Percentiles rank a stretch among this genome's conserved stretches.
phyloP scores from a whole-genome alignment of 2,797 vertebrate species.

The Fistularia tabacaria region DNA sequence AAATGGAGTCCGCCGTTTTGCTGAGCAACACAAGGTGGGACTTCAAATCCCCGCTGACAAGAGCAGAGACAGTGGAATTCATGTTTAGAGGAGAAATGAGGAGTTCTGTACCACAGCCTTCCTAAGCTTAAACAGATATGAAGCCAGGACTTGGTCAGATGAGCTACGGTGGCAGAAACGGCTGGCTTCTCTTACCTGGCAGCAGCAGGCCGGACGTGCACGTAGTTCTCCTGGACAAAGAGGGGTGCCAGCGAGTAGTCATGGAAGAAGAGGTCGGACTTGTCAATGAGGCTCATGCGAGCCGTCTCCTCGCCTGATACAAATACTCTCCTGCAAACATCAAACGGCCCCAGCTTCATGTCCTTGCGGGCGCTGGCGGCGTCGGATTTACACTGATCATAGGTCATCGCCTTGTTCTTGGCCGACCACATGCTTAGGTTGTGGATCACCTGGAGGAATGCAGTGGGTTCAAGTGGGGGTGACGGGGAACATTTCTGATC shows the following conservation, averaged over 20 bases:
- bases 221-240: conserved; percentile 96
- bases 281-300: conserved; percentile 92
- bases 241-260: conserved; percentile 95
- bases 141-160: too few relatives aligned
- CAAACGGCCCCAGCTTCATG: conserved; percentile 91
- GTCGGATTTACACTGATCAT: conserved; percentile 88
- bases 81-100: too few relatives aligned
- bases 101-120: too few relatives aligned
- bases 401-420: conserved; percentile 87
- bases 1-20: conserved; percentile 93
- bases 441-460: conserved; percentile 84
- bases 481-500: too few relatives aligned
- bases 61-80: not conserved
- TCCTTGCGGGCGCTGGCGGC: conserved; percentile 89
- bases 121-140: not conserved
- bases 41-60: conserved; percentile 81
- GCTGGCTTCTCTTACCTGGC: conserved; percentile 82
- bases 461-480: not conserved
- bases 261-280: conserved; percentile 95
- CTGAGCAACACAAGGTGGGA: conserved; percentile 92
- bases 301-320: conserved; percentile 78
- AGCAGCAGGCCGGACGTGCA: conserved; percentile 86
- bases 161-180: not conserved
- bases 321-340: conserved; percentile 94
- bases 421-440: conserved; percentile 97